Evolutionary conservation across 1,140 invertebrate genomes (phyloP), one percentile per base, ranked within the genome.

Genomic region (Drosophila kikkawai): DNA sequence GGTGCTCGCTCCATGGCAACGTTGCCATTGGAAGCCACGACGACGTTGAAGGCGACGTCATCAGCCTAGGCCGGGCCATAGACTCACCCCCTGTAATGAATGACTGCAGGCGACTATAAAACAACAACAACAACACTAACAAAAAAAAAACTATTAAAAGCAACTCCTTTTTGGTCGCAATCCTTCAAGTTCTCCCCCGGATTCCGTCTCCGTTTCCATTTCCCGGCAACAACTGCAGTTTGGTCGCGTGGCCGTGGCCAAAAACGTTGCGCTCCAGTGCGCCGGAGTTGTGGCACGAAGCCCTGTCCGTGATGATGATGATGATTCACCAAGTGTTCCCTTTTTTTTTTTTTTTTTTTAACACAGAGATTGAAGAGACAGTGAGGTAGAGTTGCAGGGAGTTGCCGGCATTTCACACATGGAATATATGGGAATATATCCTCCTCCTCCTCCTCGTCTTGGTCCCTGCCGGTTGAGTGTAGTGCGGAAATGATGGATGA

Each of bases 1-100:
- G 50, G 59, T 34, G 42, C 63, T 42, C 39, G 84, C 80, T 73
- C 73, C 85, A 84, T 84, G 84, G 78, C 77, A 87, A 88, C 80
- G 73, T 34, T 57, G 55, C 57, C 74, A 36, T 44, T 51, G 36
- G 39, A 57, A 58, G 61, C 82, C 53, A 73, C 77, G 57, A 50
- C 66, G 42, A 60, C 64, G 48, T 58, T 61, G 53, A 29, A 57
- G 44, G 56, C 73, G 51, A 86, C 79, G 71, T 76, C 83, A 75
- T 69, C 84, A 78, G 80, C 58, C 80, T 63, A 44, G 17, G 53
- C 65, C 67, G 37, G 42, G 45, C 32, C 29, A 37, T 29, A 13
- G 26, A 47, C 42, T 32, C 63, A 29, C 17, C 67, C 37, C 66
- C 29, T 8, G 4, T 22, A 13, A 32, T 29, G 55, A 13, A 32